These are phyloP conservation scores for Ormia ochracea DNA, from an alignment of 2,888 invertebrate genomes.

Conservation along the genomic window DNA sequence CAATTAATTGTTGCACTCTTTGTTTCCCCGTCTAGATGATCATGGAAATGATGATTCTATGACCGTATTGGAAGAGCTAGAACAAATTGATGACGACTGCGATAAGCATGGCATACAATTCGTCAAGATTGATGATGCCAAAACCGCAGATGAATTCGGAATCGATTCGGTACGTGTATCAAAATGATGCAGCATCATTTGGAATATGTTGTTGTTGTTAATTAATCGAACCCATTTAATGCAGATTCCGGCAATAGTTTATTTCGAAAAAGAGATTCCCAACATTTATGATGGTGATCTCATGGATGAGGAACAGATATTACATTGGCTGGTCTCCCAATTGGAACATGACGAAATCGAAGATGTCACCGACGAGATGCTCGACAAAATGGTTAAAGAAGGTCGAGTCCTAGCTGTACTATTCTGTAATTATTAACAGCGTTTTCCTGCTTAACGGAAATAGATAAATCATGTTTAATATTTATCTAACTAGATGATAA, in stretches of 20 bases:
- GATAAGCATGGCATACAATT: slow-evolving; percentile 94
- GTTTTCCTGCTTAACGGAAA: not conserved
- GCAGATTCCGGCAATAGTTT: slow-evolving; percentile 88
- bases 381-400: slow-evolving; percentile 91
- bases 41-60: slow-evolving; percentile 92
- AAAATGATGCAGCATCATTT: not conserved
- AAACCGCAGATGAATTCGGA: slow-evolving; percentile 90
- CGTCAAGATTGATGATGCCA: slow-evolving; percentile 92
- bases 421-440: slow-evolving; percentile 84
- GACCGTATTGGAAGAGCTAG: slow-evolving; percentile 89
- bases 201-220: not conserved
- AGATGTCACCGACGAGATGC: slow-evolving; percentile 95
- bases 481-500: slow-evolving; percentile 84
- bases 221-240: slow-evolving; percentile 36
- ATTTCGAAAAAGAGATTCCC: slow-evolving; percentile 95
- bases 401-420: slow-evolving; percentile 92
- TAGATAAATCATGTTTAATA: slow-evolving; percentile 20
- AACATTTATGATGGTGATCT: slow-evolving; percentile 94
- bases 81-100: slow-evolving; percentile 95
- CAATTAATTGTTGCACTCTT: slow-evolving; percentile 30
- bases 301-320: slow-evolving; percentile 91
- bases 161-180: slow-evolving; percentile 81
- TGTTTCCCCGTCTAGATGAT: slow-evolving; percentile 81
- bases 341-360: slow-evolving; percentile 95
- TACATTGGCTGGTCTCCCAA: slow-evolving; percentile 92